phyloP scores from a whole-genome alignment of 2,888 invertebrate species.

The Ypsolopha sequella region DNA sequence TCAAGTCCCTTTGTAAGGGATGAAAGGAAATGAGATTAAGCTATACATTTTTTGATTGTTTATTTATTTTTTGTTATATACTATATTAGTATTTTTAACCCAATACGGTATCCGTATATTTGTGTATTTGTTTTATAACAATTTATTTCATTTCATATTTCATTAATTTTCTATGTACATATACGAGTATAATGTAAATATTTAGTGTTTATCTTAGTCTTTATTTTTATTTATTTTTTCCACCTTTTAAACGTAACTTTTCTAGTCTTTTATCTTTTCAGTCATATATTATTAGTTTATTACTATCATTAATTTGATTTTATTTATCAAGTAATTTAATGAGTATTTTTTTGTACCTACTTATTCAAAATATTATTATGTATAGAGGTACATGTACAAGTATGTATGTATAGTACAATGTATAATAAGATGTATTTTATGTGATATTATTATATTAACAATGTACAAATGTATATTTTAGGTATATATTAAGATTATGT shows the following conservation, averaged over 20 bases:
- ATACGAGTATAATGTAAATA: slow-evolving; percentile 1
- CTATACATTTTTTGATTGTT: slow-evolving; percentile 33
- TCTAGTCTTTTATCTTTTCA: slow-evolving; percentile 9
- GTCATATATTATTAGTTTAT: slow-evolving; percentile 4
- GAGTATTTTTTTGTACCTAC: slow-evolving; percentile 1
- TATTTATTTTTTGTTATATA: slow-evolving; percentile 35
- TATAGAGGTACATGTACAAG: too few species aligned
- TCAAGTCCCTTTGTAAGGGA: slow-evolving; percentile 49
- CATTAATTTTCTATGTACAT: neutral
- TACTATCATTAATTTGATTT: neutral
- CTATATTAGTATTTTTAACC: slow-evolving; percentile 57
- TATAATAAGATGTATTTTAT: neutral
- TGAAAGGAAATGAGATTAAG: slow-evolving; percentile 19
- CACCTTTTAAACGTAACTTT: neutral
- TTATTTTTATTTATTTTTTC: slow-evolving; percentile 2
- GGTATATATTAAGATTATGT: neutral
- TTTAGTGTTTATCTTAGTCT: neutral
- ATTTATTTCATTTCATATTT: neutral
- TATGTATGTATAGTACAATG: too few species aligned
- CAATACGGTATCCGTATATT: slow-evolving; percentile 67
- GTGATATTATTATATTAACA: slow-evolving; percentile 4
- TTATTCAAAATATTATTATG: neutral
- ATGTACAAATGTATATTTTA: neutral
- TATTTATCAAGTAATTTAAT: neutral
- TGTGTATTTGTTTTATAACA: slow-evolving; percentile 36